Conservation (phyloP, 2,113 vertebrate genomes). For the Scalopus aquaticus region DNA sequence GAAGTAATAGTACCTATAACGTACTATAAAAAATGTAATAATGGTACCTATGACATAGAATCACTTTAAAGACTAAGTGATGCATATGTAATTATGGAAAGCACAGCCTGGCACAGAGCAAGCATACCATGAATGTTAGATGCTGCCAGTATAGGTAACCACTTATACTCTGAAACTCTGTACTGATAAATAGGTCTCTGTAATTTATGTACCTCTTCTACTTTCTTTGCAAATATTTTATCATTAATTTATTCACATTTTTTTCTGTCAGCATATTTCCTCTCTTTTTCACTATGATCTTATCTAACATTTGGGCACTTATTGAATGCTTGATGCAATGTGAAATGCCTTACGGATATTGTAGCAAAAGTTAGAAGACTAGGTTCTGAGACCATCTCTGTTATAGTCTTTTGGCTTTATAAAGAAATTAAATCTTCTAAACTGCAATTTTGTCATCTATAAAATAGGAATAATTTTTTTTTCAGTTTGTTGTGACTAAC, state of each 20-base stretch:
- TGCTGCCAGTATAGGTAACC: background rate
- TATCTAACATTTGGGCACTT: background rate
- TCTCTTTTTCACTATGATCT: background rate
- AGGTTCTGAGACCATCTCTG: background rate
- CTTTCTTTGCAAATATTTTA: background rate
- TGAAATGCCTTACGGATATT: background rate
- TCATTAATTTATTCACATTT: background rate
- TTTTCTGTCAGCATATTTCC: background rate
- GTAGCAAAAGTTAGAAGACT: background rate
- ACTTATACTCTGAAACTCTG: background rate
- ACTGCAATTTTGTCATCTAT: background rate
- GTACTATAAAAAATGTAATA: background rate
- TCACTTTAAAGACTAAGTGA: background rate
- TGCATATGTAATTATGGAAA: background rate
- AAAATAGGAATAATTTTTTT: background rate
- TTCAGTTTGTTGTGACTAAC: background rate
- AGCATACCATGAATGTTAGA: background rate
- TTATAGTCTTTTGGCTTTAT: background rate
- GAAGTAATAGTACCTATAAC: background rate
- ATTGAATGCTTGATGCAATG: background rate
- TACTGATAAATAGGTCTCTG: background rate
- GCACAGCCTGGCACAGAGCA: background rate
- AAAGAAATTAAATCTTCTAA: background rate
- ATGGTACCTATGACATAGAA: background rate
- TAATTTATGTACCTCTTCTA: background rate